Conservation (phyloP, 2,888 invertebrate species). For the Agapetus fuscipes region DNA sequence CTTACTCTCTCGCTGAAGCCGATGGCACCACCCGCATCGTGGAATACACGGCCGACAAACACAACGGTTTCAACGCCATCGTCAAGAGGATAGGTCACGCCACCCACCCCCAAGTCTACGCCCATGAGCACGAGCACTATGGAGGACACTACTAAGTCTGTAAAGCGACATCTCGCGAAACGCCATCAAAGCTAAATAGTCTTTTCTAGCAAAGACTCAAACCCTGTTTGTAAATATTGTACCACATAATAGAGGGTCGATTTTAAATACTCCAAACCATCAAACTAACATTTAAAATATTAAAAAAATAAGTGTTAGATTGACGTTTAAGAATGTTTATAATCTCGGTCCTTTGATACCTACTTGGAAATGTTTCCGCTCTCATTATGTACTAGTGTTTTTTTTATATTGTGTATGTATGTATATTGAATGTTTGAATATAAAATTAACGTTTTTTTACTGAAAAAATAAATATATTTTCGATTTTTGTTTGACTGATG, state of each 20-base stretch:
- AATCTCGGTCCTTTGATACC: too few relatives aligned
- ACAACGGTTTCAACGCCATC: constrained; percentile 43
- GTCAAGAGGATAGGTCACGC: constrained; percentile 43
- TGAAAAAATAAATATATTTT: too few relatives aligned
- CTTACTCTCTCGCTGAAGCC: constrained; percentile 42
- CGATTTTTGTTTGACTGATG: too few relatives aligned
- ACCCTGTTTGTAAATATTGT: background rate
- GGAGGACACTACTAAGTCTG: constrained; percentile 3
- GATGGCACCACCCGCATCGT: constrained; percentile 44
- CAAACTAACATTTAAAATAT: too few relatives aligned
- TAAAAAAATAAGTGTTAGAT: too few relatives aligned
- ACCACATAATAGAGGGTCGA: too few relatives aligned
- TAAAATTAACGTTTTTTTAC: too few relatives aligned
- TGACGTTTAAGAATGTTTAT: constrained; percentile 1
- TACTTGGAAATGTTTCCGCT: constrained; percentile 2
- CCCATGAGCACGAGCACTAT: constrained; percentile 13
- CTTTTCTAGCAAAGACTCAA: background rate
- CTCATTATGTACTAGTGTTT: background rate
- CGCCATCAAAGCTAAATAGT: constrained; percentile 2
- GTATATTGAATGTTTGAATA: background rate
- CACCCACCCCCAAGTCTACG: constrained; percentile 38
- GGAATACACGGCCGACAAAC: constrained; percentile 44
- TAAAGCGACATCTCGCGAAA: background rate
- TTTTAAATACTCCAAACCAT: background rate
- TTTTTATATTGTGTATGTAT: background rate